A percentile compares a stretch with the other conserved stretches of the same genome.
phyloP scores from a whole-genome alignment of 2,888 invertebrate genomes.

The Scrobipalpa costella region DNA sequence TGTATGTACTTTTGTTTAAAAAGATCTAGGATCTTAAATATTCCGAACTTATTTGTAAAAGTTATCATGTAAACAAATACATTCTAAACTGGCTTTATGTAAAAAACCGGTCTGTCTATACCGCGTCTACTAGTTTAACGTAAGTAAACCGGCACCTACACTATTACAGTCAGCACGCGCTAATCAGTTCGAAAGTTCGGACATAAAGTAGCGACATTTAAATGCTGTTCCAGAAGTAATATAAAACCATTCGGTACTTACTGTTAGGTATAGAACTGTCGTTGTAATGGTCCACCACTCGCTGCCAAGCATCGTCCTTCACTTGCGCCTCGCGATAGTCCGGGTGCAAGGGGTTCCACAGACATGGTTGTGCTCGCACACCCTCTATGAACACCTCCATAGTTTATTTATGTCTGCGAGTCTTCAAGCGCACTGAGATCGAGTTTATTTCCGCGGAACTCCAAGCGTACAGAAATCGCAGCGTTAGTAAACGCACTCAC shows the following conservation, averaged over 20 bases:
- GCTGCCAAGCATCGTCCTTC: constrained; percentile 68
- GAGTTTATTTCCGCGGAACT: neutral
- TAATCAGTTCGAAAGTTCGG: neutral
- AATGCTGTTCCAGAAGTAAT: too few species aligned
- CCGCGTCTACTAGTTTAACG: neutral
- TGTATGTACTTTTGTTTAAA: too few species aligned
- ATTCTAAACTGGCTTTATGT: constrained; percentile 2
- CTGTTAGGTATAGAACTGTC: constrained; percentile 60
- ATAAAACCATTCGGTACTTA: constrained; percentile 42
- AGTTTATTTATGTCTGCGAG: neutral
- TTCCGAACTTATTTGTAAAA: neutral
- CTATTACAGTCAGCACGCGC: neutral
- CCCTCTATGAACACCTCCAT: constrained; percentile 71
- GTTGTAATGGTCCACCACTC: constrained; percentile 62
- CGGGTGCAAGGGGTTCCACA: constrained; percentile 70
- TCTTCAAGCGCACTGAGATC: neutral
- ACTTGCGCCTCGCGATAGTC: constrained; percentile 65
- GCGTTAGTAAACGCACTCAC: neutral
- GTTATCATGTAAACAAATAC: neutral
- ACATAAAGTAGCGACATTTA: neutral
- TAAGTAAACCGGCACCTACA: constrained; percentile 8
- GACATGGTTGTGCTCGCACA: constrained; percentile 63
- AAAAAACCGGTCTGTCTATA: constrained; percentile 3
- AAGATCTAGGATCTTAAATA: too few species aligned
- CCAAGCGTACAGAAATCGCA: too few species aligned